Conservation (phyloP, 1,140 invertebrate genomes). For the Saxidomus purpurata region DNA sequence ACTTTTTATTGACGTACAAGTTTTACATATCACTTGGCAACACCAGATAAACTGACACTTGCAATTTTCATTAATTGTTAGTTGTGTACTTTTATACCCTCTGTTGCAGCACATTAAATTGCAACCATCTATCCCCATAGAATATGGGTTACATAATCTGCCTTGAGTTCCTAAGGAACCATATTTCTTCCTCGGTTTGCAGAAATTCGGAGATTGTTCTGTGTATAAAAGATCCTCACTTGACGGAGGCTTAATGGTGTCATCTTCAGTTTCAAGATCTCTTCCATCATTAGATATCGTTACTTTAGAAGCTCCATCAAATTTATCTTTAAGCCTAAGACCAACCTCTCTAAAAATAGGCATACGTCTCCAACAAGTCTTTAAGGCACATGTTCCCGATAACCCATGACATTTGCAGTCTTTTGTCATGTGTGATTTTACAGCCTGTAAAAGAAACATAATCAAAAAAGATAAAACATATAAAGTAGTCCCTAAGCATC, state of each 20-base stretch:
- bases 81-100: conserved; percentile 72
- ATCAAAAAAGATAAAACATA: too few relatives aligned
- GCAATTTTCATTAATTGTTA: conserved; percentile 80
- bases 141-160: conserved; percentile 85
- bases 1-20: conserved; percentile 76
- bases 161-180: conserved; percentile 81
- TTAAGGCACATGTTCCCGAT: conserved; percentile 97
- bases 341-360: conserved; percentile 94
- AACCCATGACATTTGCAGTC: conserved; percentile 98
- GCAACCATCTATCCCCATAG: conserved; percentile 86
- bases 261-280: conserved; percentile 76
- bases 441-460: conserved; percentile 75
- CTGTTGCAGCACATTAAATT: conserved; percentile 87
- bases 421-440: conserved; percentile 79
- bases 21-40: conserved; percentile 83
- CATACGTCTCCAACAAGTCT: conserved; percentile 97
- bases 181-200: conserved; percentile 87
- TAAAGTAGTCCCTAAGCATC: too few relatives aligned
- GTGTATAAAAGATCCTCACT: conserved; percentile 96
- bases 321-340: conserved; percentile 92
- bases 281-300: conserved; percentile 85
- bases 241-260: conserved; percentile 90
- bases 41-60: conserved; percentile 83
- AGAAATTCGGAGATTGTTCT: conserved; percentile 96
- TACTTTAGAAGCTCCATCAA: conserved; percentile 93